phyloP scores from a whole-genome alignment of 2,113 vertebrate species.

The Coptodon rendalli region DNA sequence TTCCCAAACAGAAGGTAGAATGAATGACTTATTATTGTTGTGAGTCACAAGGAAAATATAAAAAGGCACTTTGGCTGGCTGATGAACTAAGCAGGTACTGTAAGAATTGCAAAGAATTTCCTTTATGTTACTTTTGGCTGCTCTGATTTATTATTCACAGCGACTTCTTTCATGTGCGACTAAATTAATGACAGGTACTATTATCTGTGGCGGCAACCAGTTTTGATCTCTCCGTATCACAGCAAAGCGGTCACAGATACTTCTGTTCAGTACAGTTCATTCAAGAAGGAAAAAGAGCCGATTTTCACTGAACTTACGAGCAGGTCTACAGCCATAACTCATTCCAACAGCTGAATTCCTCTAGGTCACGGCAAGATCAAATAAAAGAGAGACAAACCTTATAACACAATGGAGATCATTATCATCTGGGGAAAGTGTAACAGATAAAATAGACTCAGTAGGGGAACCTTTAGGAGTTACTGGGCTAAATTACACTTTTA shows the following conservation, averaged over 20 bases:
- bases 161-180: not conserved
- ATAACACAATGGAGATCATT: constrained; percentile 27
- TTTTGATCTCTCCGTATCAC: not conserved
- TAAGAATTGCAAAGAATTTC: not conserved
- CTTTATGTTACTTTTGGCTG: not conserved
- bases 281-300: not conserved
- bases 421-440: not conserved
- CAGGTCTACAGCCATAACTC: not conserved
- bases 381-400: constrained; percentile 16
- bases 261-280: not conserved
- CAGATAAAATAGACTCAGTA: not conserved
- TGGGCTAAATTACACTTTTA: constrained; percentile 28
- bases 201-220: not conserved
- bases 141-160: not conserved
- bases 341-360: not conserved
- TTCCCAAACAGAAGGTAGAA: not conserved
- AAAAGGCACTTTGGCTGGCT: not conserved
- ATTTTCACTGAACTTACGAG: not conserved
- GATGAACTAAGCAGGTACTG: constrained; percentile 1
- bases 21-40: constrained; percentile 3
- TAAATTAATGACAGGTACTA: not conserved
- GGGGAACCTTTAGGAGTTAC: not conserved
- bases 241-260: not conserved
- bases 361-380: not conserved
- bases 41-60: not conserved